phyloP scores from a whole-genome alignment of 2,113 vertebrate genomes.

The Sardina pilchardus region DNA sequence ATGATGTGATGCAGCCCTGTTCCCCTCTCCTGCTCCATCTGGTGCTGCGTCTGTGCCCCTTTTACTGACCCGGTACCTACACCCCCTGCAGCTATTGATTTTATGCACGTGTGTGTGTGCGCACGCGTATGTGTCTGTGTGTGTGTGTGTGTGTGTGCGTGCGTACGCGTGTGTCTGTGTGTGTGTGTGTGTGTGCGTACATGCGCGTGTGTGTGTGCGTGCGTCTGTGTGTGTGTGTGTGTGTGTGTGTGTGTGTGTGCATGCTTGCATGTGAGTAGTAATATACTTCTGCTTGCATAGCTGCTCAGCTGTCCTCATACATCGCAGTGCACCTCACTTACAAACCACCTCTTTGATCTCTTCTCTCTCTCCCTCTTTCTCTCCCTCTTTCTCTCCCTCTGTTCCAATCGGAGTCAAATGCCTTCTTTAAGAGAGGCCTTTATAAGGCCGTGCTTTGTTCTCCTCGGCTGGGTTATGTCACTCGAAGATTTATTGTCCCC shows the following conservation, averaged over 20 bases:
- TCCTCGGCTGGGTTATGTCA: constrained; percentile 9
- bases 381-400: background rate
- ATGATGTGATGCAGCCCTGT: background rate
- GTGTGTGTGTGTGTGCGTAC: background rate
- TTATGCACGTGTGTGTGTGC: background rate
- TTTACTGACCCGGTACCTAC: background rate
- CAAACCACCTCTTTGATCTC: constrained; percentile 11
- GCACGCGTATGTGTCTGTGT: background rate
- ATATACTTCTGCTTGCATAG: constrained; percentile 5
- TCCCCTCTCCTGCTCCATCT: background rate
- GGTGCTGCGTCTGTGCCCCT: background rate
- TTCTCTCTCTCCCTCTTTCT: constrained; percentile 11
- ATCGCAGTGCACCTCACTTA: background rate
- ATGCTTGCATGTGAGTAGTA: background rate
- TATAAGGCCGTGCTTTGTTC: constrained; percentile 40
- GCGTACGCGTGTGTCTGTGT: background rate
- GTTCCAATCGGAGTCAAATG: constrained; percentile 32
- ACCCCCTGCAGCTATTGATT: background rate
- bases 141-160: background rate
- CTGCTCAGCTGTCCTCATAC: constrained; percentile 31
- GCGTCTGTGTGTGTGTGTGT: background rate
- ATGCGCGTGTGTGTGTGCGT: background rate
- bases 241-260: background rate
- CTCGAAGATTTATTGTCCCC: constrained; percentile 26
- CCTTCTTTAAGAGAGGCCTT: constrained; percentile 42